phyloP scores from a whole-genome alignment of 2,113 vertebrate genomes.

The Phalacrocorax aristotelis region DNA sequence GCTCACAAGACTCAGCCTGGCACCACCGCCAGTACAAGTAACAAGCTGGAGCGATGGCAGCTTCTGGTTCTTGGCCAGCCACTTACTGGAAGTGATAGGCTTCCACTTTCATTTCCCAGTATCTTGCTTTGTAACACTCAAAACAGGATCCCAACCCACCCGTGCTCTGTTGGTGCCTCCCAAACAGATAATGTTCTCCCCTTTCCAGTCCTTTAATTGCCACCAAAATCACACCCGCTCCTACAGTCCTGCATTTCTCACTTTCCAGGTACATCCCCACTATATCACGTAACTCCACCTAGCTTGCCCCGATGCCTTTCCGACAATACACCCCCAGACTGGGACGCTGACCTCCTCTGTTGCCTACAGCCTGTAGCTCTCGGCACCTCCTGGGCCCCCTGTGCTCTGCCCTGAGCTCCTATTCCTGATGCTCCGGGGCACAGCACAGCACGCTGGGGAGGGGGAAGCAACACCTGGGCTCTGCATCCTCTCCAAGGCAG shows the following conservation, averaged over 20 bases:
- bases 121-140: background rate
- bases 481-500: background rate
- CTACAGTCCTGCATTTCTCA: background rate
- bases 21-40: background rate
- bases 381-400: background rate
- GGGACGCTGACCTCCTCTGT: background rate
- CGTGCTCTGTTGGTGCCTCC: background rate
- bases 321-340: too few species aligned
- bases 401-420: background rate
- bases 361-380: background rate
- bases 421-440: background rate
- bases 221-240: background rate
- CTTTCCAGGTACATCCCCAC: background rate
- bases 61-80: background rate
- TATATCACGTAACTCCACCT: background rate
- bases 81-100: background rate
- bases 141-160: background rate
- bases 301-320: rapidly evolving
- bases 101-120: background rate
- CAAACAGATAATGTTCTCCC: background rate
- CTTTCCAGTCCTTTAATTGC: background rate
- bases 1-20: background rate
- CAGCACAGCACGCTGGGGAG: background rate
- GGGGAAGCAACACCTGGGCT: background rate
- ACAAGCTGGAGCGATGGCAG: background rate